Evolutionary conservation across 2,797 vertebrate species (phyloP), one percentile per base, ranked within the genome.

Genomic region (Sebastiscus albofasciatus): DNA sequence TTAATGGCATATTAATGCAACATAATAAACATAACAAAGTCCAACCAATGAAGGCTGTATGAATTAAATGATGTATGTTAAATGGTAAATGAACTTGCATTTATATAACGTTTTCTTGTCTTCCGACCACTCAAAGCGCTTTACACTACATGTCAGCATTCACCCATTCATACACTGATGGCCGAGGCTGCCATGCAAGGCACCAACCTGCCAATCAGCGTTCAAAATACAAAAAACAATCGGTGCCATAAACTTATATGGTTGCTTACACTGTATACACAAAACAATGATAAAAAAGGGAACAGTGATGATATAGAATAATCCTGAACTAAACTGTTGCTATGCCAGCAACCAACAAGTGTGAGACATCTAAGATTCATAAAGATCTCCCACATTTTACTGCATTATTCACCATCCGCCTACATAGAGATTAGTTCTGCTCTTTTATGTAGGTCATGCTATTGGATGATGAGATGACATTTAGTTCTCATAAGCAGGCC

Each of bases 391-490:
- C 93, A 94, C 93, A 94, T 93, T 93, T 94, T 88, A 81, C 89
- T 95, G 93, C 92, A 95, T 95, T 95, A 96, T 95, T 95, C 95
- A 95, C 91, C 85, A 88, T 86, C 92, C 91, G 82, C 93, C 94
- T 93, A 95, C 94, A 90, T 87, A 64, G 88, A 95, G 91, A 95
- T 96, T 92, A 94, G 91, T 92, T 93, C 89, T 58, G 82, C 89
- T 94, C 90, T 89, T 92, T 92, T 94, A 95, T 95, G 91, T 95
- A 94, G 95, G 95, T 95, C 94, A 95, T 90, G 90, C 87, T 91
- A 90, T 88, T 91, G 91, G 91, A 92, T 93, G 92, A 94, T 91
- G 87, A 93, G 89, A 90, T 93, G 94, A 92, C 91, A 92, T 93
- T 93, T 89, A 85, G 84, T 83, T 82, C 84, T 93, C 81, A 87